phyloP scores from a whole-genome alignment of 2,797 vertebrate species.

The Diplodus sargus region DNA sequence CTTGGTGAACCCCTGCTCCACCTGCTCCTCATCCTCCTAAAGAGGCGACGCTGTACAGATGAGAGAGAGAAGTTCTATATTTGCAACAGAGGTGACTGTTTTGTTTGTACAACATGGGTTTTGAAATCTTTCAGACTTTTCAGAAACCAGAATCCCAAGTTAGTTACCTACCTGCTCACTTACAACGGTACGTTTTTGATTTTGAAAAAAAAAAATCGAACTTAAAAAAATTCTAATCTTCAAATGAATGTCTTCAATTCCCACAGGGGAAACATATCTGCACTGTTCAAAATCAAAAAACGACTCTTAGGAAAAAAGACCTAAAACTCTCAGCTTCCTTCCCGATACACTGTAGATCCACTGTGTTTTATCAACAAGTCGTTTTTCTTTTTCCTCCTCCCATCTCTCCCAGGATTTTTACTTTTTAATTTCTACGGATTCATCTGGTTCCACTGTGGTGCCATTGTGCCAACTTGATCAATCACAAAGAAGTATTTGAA shows the following conservation, averaged over 20 bases:
- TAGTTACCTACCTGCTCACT: slow-evolving; percentile 71
- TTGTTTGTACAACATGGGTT: slow-evolving; percentile 88
- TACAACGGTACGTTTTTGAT: slow-evolving; percentile 81
- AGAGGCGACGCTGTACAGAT: slow-evolving; percentile 86
- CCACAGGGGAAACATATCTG: slow-evolving; percentile 81
- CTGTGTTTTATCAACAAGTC: slow-evolving; percentile 70
- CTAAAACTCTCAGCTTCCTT: slow-evolving; percentile 73
- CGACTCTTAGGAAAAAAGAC: slow-evolving; percentile 71
- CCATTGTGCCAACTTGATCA: slow-evolving; percentile 76
- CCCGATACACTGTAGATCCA: slow-evolving; percentile 78
- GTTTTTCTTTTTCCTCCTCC: slow-evolving; percentile 10
- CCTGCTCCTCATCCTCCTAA: slow-evolving; percentile 61
- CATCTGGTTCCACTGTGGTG: slow-evolving; percentile 82
- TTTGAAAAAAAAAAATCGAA: slow-evolving; percentile 75
- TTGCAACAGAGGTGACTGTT: slow-evolving; percentile 92
- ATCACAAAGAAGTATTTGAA: slow-evolving; percentile 69
- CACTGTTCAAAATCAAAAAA: slow-evolving; percentile 83
- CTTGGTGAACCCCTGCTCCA: slow-evolving; percentile 59
- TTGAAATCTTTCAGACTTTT: slow-evolving; percentile 89
- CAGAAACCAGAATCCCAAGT: slow-evolving; percentile 75
- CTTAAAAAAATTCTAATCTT: slow-evolving; percentile 79
- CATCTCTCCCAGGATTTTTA: slow-evolving; percentile 51
- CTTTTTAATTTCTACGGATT: slow-evolving; percentile 41
- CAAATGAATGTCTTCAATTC: slow-evolving; percentile 84
- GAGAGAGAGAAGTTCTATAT: slow-evolving; percentile 91